Percentiles rank a stretch among this genome's conserved stretches.
These are phyloP conservation scores for Gallinago nigripennis DNA, from an alignment of 2,797 vertebrate genomes.

Conservation along the genomic window DNA sequence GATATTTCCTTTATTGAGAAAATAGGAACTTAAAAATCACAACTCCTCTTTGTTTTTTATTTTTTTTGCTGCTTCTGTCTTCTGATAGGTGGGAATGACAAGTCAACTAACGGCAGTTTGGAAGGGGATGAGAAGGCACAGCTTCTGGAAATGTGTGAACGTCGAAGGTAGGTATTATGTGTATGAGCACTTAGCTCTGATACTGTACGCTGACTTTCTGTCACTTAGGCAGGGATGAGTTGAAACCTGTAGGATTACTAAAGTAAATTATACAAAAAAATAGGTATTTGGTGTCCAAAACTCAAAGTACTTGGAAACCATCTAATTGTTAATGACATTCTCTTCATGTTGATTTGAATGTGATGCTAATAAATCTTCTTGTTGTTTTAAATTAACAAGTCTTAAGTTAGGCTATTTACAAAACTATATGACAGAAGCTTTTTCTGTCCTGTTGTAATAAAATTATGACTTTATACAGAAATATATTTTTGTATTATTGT, in stretches of 20 bases:
- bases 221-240: neutral
- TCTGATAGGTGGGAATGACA: constrained; percentile 70
- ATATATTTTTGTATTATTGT: neutral
- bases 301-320: neutral
- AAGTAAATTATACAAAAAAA: neutral
- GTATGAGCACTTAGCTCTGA: neutral
- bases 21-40: neutral
- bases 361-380: neutral
- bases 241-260: neutral
- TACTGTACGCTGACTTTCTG: neutral
- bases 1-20: neutral
- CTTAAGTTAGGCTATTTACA: neutral
- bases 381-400: neutral
- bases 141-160: constrained; percentile 58
- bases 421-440: neutral
- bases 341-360: neutral
- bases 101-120: constrained; percentile 16
- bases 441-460: neutral
- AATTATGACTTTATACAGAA: neutral
- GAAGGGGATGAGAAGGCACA: constrained; percentile 35
- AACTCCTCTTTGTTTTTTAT: neutral
- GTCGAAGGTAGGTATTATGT: constrained; percentile 65
- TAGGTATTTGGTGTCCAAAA: neutral
- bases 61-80: neutral
- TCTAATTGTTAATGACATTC: neutral